Conservation (phyloP, 2,888 invertebrate genomes). For the Andrena fulva region DNA sequence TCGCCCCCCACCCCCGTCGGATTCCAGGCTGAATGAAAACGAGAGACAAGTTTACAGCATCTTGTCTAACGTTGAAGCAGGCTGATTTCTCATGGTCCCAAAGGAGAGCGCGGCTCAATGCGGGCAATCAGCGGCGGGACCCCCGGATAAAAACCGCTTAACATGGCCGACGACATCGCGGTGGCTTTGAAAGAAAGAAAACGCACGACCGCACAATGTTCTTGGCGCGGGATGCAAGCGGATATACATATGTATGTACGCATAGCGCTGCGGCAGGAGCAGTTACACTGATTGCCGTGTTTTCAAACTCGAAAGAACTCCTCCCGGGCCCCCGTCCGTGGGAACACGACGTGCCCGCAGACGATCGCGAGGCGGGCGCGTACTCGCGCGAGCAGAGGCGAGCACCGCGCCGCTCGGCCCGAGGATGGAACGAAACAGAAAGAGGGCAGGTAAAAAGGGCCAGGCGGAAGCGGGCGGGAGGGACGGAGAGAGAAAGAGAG, state of each 20-base stretch:
- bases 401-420: constrained; percentile 52
- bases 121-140: constrained; percentile 42
- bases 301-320: constrained; percentile 82
- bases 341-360: constrained; percentile 78
- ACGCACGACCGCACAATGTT: constrained; percentile 44
- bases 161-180: constrained; percentile 44
- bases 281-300: constrained; percentile 84
- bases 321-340: constrained; percentile 80
- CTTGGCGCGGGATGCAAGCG: constrained; percentile 45
- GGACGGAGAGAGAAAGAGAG: constrained; percentile 40
- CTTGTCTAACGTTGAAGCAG: constrained; percentile 23
- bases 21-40: constrained; percentile 3
- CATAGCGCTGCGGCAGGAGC: constrained; percentile 79
- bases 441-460: constrained; percentile 27
- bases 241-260: constrained; percentile 63
- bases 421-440: constrained; percentile 26
- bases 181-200: constrained; percentile 22
- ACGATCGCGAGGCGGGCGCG: constrained; percentile 70
- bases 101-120: constrained; percentile 33
- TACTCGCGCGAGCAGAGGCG: constrained; percentile 46
- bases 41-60: constrained; percentile 37
- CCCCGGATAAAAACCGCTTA: constrained; percentile 35
- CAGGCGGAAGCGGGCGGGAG: constrained; percentile 20
- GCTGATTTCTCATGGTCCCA: constrained; percentile 39
- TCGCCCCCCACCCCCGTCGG: neutral